A percentile compares a stretch with the other conserved stretches of the same genome.
Conservation (phyloP, 1,140 invertebrate genomes). For the Brachionus asplanchnoidis region DNA sequence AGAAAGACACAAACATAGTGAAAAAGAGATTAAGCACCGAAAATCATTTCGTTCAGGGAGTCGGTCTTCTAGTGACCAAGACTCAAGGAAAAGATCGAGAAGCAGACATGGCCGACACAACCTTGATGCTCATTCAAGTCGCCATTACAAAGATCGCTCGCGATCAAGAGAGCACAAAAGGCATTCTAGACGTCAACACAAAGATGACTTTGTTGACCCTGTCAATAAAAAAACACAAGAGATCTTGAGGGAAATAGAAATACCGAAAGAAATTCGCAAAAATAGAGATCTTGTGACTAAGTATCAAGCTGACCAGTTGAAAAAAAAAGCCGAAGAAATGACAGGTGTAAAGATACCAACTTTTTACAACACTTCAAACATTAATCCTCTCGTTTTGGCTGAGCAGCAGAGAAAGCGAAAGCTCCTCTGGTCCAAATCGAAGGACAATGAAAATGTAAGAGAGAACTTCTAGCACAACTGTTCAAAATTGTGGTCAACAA, state of each 20-base stretch:
- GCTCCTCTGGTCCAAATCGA: constrained; percentile 68
- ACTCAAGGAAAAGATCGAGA: background rate
- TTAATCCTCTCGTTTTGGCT: constrained; percentile 75
- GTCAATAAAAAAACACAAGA: background rate
- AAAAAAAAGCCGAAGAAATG: constrained; percentile 51
- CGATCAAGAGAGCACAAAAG: background rate
- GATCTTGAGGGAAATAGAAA: background rate
- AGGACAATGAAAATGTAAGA: constrained; percentile 61
- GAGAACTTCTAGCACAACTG: background rate
- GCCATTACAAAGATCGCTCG: background rate
- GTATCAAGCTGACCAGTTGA: background rate
- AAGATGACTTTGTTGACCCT: background rate
- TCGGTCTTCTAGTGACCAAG: background rate
- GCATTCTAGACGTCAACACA: background rate
- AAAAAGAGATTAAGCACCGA: background rate
- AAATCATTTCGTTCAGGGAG: background rate
- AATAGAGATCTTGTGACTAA: background rate
- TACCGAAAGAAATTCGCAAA: constrained; percentile 35
- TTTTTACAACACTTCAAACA: constrained; percentile 75
- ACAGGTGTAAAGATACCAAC: constrained; percentile 59
- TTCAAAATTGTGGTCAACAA: background rate
- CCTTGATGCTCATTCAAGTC: background rate
- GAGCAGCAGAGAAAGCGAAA: constrained; percentile 84
- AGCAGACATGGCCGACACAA: background rate
- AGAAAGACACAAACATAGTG: background rate